Conservation (phyloP, 1,140 invertebrate genomes). For the Drosophila lacteicornis region DNA sequence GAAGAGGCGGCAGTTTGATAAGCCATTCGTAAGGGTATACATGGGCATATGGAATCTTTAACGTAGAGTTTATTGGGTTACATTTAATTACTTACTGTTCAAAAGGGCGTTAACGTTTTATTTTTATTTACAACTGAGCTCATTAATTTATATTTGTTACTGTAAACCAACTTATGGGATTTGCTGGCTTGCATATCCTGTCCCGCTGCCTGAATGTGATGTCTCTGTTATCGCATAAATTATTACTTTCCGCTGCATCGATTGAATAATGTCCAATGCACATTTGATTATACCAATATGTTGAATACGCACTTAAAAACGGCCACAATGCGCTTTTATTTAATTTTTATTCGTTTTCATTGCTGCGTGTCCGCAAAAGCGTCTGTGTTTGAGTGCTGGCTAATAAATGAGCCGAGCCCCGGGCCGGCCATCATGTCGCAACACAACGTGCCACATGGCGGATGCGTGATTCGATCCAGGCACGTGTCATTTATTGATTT, state of each 20-base stretch:
- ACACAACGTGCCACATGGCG: conserved; percentile 36
- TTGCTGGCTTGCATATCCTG: conserved; percentile 9
- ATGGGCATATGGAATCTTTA: not conserved
- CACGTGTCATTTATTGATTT: conserved; percentile 63
- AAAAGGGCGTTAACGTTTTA: not conserved
- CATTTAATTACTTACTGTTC: not conserved
- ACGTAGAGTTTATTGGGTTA: not conserved
- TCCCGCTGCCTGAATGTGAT: not conserved
- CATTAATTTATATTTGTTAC: not conserved
- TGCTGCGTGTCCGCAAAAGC: conserved; percentile 15
- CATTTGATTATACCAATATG: conserved; percentile 65
- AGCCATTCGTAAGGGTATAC: conserved; percentile 37
- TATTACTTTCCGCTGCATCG: conserved; percentile 41
- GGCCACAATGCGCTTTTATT: conserved; percentile 48
- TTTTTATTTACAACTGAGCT: not conserved
- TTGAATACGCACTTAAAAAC: conserved; percentile 33
- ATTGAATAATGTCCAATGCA: conserved; percentile 48
- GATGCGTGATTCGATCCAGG: conserved; percentile 39
- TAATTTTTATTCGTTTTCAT: conserved; percentile 49
- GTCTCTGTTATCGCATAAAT: conserved; percentile 50
- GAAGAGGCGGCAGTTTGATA: conserved; percentile 27
- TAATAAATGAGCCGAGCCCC: conserved; percentile 48
- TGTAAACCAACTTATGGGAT: conserved; percentile 1
- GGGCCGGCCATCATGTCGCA: conserved; percentile 30
- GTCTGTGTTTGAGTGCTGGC: conserved; percentile 23